Conservation (phyloP, 1,140 invertebrate species). For the Ylistrum balloti region DNA sequence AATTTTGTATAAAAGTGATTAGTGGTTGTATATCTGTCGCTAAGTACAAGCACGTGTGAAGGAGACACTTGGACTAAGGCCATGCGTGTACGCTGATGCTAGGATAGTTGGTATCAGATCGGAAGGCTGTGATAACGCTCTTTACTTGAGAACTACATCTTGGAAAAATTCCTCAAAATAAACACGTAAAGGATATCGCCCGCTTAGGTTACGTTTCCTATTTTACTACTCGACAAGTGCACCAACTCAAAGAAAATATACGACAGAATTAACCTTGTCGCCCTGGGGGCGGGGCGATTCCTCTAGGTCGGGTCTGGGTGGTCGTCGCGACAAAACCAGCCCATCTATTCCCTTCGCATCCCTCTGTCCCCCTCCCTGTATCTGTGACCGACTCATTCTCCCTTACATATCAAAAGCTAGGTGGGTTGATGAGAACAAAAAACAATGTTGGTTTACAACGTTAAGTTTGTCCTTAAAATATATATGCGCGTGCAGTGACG, state of each 20-base stretch:
- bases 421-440: neutral
- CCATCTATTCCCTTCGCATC: neutral
- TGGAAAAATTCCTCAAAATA: slow-evolving; percentile 40
- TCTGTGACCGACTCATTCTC: neutral
- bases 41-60: neutral
- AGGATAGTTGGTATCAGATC: neutral
- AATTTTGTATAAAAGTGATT: neutral
- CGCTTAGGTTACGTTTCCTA: neutral
- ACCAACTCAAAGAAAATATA: slow-evolving; percentile 23
- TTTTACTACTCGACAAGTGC: slow-evolving; percentile 33
- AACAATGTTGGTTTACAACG: slow-evolving; percentile 12
- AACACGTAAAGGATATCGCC: neutral
- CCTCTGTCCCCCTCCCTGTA: neutral
- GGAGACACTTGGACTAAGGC: neutral
- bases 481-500: neutral
- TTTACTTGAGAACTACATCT: slow-evolving; percentile 18
- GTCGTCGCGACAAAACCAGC: neutral
- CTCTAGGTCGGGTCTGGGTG: slow-evolving; percentile 11
- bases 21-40: neutral
- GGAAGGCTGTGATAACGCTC: neutral
- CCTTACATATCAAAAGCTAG: neutral
- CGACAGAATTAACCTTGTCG: slow-evolving; percentile 20
- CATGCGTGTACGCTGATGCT: neutral
- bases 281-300: slow-evolving; percentile 26
- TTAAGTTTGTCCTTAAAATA: slow-evolving; percentile 8